Evolutionary conservation across 2,797 vertebrate genomes (phyloP).

Genomic region (Remorina albescens): DNA sequence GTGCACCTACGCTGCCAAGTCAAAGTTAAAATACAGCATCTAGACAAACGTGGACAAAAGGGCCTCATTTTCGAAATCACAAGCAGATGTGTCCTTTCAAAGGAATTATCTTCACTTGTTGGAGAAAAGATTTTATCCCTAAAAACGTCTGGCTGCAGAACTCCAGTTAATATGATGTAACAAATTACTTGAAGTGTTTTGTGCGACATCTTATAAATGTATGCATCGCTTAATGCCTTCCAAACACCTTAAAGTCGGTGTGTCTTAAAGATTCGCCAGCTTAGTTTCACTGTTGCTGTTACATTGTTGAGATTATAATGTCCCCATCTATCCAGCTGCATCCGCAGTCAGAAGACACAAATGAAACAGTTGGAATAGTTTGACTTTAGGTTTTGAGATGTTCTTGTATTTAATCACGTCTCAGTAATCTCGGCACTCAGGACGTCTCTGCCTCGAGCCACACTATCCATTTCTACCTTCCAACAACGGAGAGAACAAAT

Average conservation of each 20-base stretch:
- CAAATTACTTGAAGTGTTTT: not conserved
- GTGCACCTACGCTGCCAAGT: slow-evolving; percentile 6
- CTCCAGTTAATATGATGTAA: slow-evolving; percentile 4
- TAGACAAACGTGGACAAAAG: not conserved
- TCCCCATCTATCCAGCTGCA: not conserved
- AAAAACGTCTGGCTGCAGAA: not conserved
- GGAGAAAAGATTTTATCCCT: not conserved
- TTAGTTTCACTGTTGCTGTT: not conserved
- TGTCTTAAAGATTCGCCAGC: not conserved
- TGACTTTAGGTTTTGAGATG: not conserved
- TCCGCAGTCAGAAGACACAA: not conserved
- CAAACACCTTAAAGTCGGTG: slow-evolving; percentile 1
- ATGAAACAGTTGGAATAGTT: not conserved
- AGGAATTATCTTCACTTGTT: not conserved
- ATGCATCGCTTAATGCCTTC: slow-evolving; percentile 1
- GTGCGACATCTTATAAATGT: not conserved
- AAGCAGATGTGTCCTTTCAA: not conserved
- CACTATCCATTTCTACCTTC: not conserved
- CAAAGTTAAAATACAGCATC: not conserved
- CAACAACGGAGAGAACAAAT: not conserved
- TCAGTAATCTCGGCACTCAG: not conserved
- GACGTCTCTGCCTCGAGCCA: not conserved
- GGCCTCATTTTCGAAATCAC: not conserved
- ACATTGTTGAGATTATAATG: not conserved
- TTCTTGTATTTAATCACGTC: slow-evolving; percentile 3